A percentile compares a stretch with the other conserved stretches of the same genome.
Evolutionary conservation across 2,113 vertebrate genomes (phyloP).

Genomic region (Ameiurus melas): DNA sequence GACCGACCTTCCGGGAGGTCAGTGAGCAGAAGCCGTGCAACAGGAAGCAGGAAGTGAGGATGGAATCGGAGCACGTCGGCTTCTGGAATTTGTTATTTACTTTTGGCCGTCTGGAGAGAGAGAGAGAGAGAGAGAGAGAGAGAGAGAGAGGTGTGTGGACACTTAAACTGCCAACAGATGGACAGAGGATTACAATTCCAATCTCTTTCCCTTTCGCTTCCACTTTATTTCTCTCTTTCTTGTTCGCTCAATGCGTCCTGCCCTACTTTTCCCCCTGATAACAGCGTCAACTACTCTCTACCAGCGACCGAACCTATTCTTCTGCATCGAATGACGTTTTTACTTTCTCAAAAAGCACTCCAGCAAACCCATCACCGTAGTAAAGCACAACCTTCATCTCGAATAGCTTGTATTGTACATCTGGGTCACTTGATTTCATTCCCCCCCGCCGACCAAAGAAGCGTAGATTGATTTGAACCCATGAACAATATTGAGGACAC

Average conservation of each 20-base stretch:
- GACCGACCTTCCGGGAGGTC: neutral
- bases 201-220: constrained; percentile 59
- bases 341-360: neutral
- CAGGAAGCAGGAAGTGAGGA: constrained; percentile 59
- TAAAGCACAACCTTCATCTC: neutral
- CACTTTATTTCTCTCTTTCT: constrained; percentile 58
- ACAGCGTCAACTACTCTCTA: neutral
- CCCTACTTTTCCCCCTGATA: neutral
- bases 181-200: constrained; percentile 71
- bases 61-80: neutral
- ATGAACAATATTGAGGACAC: neutral
- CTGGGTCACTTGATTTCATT: neutral
- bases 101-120: constrained; percentile 45
- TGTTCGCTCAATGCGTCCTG: constrained; percentile 9
- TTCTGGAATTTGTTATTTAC: constrained; percentile 49
- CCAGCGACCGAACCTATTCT: neutral
- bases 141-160: constrained; percentile 2
- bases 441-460: too few relatives aligned
- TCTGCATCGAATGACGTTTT: neutral
- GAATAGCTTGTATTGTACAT: neutral
- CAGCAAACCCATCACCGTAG: neutral
- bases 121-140: neutral
- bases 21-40: constrained; percentile 33
- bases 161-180: constrained; percentile 68
- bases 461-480: neutral